Percentiles rank a stretch among this genome's conserved stretches.
phyloP scores from a whole-genome alignment of 2,113 vertebrate species.

The Corythornis cristatus region DNA sequence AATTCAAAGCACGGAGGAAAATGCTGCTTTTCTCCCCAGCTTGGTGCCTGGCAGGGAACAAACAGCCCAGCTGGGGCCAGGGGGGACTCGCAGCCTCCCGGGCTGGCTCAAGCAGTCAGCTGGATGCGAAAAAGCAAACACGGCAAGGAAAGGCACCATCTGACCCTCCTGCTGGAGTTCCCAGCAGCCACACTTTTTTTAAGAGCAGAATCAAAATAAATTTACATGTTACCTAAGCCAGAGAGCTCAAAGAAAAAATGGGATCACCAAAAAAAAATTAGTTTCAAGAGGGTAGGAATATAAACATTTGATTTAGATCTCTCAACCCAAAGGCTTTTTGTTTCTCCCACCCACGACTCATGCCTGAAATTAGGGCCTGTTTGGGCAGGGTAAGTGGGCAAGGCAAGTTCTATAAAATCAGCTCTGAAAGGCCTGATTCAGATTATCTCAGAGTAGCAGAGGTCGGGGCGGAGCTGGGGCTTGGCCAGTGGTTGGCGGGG shows the following conservation, averaged over 20 bases:
- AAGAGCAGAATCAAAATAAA: not conserved
- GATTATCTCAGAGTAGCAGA: not conserved
- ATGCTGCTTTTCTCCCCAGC: not conserved
- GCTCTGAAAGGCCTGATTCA: not conserved
- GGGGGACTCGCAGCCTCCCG: not conserved
- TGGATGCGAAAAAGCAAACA: conserved; percentile 54
- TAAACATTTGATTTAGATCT: not conserved
- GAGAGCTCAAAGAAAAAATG: not conserved
- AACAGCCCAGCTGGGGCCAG: conserved; percentile 28
- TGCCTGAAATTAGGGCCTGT: not conserved
- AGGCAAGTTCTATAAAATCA: accelerated
- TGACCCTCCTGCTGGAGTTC: not conserved
- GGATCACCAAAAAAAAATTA: not conserved
- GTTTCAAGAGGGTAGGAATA: not conserved
- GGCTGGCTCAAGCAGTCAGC: conserved; percentile 5
- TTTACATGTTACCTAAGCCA: not conserved
- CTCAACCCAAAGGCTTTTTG: not conserved
- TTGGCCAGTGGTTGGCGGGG: accelerated
- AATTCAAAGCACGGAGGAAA: not conserved
- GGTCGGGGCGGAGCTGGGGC: accelerated
- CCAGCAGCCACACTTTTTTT: not conserved
- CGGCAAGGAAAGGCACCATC: not conserved
- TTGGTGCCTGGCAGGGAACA: not conserved
- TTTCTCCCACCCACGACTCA: not conserved
- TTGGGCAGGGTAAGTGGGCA: not conserved